Conservation (phyloP, 1,140 invertebrate species). For the Anadara kagoshimensis region DNA sequence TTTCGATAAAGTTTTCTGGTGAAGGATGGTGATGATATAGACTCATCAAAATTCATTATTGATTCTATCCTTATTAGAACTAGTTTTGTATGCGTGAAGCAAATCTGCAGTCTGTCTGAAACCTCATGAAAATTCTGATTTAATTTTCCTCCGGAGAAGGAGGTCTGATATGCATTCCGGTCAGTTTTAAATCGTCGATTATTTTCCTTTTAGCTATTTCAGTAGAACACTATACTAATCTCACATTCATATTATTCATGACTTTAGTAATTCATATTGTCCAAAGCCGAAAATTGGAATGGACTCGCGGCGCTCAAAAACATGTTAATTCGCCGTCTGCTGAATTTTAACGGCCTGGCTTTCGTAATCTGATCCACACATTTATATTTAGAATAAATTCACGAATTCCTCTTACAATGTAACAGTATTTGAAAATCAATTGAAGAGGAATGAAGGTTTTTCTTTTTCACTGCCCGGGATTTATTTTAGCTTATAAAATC, state of each 20-base stretch:
- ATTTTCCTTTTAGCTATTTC: conserved; percentile 47
- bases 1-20: too few relatives aligned
- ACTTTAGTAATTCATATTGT: conserved; percentile 46
- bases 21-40: too few relatives aligned
- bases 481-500: background rate
- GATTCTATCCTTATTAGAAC: background rate
- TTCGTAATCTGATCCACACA: conserved; percentile 41
- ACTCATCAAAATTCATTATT: background rate
- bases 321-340: conserved; percentile 41
- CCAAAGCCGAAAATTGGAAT: conserved; percentile 47
- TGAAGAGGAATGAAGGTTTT: conserved; percentile 25
- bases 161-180: conserved; percentile 38
- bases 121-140: conserved; percentile 48
- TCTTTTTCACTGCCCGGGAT: conserved; percentile 8
- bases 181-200: conserved; percentile 44
- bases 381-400: conserved; percentile 43
- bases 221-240: conserved; percentile 31
- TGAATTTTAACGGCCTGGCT: conserved; percentile 45
- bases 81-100: conserved; percentile 31
- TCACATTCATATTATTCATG: conserved; percentile 49
- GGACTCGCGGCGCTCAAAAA: conserved; percentile 42
- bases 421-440: conserved; percentile 45
- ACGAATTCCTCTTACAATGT: conserved; percentile 42
- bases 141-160: conserved; percentile 37
- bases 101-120: conserved; percentile 31